Evolutionary conservation across 2,888 invertebrate species (phyloP).

Genomic region (Caenorhabditis sinica): DNA sequence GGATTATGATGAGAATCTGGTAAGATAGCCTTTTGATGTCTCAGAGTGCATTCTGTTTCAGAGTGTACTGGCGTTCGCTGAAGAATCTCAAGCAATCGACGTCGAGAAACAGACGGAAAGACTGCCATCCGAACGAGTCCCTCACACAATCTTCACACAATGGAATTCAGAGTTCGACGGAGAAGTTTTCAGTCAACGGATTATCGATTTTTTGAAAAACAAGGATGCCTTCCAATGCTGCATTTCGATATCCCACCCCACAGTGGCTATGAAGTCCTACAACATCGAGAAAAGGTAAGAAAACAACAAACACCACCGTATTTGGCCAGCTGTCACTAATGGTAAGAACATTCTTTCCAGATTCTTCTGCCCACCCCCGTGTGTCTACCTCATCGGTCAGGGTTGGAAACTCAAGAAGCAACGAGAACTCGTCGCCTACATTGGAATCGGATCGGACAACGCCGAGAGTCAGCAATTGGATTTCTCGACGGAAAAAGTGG

Average conservation of each 20-base stretch:
- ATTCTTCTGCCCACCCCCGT: conserved; percentile 99
- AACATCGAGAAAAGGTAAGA: conserved; percentile 95
- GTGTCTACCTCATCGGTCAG: conserved; percentile 98
- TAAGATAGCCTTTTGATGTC: conserved; percentile 84
- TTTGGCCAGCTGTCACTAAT: conserved; percentile 28
- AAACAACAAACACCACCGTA: conserved; percentile 60
- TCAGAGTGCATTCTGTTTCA: conserved; percentile 83
- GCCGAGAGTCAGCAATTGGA: conserved; percentile 99
- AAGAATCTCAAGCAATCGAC: conserved; percentile 93
- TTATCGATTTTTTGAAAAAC: conserved; percentile 92
- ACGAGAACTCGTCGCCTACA: conserved; percentile 93
- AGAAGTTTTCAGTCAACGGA: conserved; percentile 89
- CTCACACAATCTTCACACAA: conserved; percentile 86
- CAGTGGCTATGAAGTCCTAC: conserved; percentile 99
- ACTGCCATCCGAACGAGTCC: conserved; percentile 86
- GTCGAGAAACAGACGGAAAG: conserved; percentile 62
- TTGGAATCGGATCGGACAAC: conserved; percentile 95
- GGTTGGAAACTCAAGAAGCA: conserved; percentile 97
- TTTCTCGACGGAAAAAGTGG: conserved; percentile 91
- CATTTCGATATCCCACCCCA: conserved; percentile 97
- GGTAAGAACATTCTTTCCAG: conserved; percentile 80
- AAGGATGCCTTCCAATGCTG: conserved; percentile 87
- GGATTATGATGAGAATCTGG: conserved; percentile 96
- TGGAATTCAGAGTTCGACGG: conserved; percentile 75
- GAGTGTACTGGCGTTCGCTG: conserved; percentile 97